Evolutionary conservation across 2,888 invertebrate genomes (phyloP), one percentile per base, ranked within the genome.

Genomic region (Patella caerulea): DNA sequence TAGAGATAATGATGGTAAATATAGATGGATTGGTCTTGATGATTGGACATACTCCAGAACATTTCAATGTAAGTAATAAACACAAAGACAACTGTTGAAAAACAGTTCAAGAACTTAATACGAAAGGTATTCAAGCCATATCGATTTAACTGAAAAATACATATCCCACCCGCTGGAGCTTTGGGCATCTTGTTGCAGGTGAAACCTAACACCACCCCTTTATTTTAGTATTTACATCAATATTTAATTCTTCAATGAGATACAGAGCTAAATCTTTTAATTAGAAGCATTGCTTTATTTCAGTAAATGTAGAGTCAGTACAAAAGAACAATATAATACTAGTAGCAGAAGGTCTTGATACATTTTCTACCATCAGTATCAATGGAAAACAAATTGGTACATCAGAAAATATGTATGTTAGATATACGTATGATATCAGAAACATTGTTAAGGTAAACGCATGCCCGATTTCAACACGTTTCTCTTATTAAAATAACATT

Each of bases 331-430:
- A 85, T 79, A 86, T 94, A n/a, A 89, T 93, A 83, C 89, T 98
- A 75, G 94, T 95, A 11, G 94, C 96, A 76, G 94, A 96, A 86
- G 98, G 98, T 3, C 90, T 98, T 72, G 98, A 98, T 90, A 97
- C 97, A 0, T 93, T 96, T 80, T 93, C 96, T 4, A 93, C 92
- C 34, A 93, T 98, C 72, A 93, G 92, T 84, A 80, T 98, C 12
- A 98, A 98, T 91, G 93, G 93, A 15, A 86, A 92, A 52, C 88
- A 92, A 0, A 88, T 97, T 71, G 96, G 95, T 1, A 88, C 90
- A 56, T 94, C 95, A 0, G 93, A 94, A 82, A 97, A 97, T 90
- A 97, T 97, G 97, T 97, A 97, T 90, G 93, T 95, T 4, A 93
- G 94, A 88, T 96, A 96, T 87, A 93, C 93, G 24, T 95, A 94